These are phyloP conservation scores for Eristalis tenax DNA, from an alignment of 2,888 invertebrate species.

Conservation along the genomic window DNA sequence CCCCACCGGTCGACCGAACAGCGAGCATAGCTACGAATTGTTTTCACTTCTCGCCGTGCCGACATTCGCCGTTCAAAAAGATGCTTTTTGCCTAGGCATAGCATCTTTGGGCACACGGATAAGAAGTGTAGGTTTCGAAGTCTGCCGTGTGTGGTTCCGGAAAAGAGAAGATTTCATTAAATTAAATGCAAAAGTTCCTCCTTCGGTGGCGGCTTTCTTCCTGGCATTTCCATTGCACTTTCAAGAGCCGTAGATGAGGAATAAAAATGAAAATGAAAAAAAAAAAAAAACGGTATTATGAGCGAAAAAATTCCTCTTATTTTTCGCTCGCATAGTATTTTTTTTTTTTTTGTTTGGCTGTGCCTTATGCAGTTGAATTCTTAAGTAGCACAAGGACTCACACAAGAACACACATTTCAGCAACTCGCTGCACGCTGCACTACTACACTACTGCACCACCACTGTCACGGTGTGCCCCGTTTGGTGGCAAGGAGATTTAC, in stretches of 20 bases:
- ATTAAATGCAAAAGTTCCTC: slow-evolving; percentile 65
- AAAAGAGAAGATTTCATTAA: slow-evolving; percentile 52
- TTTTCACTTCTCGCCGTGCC: neutral
- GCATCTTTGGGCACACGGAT: neutral
- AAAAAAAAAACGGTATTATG: slow-evolving; percentile 10
- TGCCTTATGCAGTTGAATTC: slow-evolving; percentile 69
- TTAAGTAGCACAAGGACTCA: slow-evolving; percentile 66
- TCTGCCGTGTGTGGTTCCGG: slow-evolving; percentile 4
- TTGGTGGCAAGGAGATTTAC: slow-evolving; percentile 41
- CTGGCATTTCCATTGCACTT: slow-evolving; percentile 23
- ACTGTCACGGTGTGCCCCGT: neutral
- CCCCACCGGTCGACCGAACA: neutral
- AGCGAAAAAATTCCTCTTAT: slow-evolving; percentile 49
- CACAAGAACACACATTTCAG: neutral
- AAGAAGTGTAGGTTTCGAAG: neutral
- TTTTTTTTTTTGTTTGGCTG: slow-evolving; percentile 55
- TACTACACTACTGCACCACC: neutral
- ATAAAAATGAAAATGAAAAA: too few relatives aligned
- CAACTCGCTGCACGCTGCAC: slow-evolving; percentile 5
- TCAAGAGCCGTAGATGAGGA: neutral
- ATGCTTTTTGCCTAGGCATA: slow-evolving; percentile 23
- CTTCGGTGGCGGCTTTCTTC: slow-evolving; percentile 30
- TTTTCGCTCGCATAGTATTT: slow-evolving; percentile 43
- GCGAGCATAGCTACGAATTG: neutral
- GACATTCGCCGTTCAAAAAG: neutral